Evolutionary conservation across 2,797 vertebrate species (phyloP).

Genomic region (Macropodus opercularis): DNA sequence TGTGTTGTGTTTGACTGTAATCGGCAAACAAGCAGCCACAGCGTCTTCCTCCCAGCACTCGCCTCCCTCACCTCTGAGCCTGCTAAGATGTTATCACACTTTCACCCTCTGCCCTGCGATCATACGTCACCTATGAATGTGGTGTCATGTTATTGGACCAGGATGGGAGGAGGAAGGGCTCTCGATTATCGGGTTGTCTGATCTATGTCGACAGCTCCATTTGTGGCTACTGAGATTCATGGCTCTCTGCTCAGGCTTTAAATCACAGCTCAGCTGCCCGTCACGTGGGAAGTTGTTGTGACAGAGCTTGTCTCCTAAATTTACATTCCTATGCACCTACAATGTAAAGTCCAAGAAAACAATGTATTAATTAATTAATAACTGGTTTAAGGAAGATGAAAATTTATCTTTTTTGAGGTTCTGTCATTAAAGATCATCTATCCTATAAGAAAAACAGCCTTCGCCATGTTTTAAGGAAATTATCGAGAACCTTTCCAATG

Average conservation of each 20-base stretch:
- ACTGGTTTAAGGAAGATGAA: no score
- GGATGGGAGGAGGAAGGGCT: neutral
- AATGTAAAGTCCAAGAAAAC: no score
- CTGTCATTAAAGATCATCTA: no score
- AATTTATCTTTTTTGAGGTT: no score
- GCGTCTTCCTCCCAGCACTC: neutral
- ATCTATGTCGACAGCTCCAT: slow-evolving; percentile 12
- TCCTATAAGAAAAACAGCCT: no score
- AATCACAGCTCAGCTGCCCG: slow-evolving; percentile 5
- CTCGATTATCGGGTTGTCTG: slow-evolving; percentile 8
- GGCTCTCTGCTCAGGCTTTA: neutral
- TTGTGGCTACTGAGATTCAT: slow-evolving; percentile 8
- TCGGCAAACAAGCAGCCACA: neutral
- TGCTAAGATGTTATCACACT: slow-evolving; percentile 4
- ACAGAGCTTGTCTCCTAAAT: no score
- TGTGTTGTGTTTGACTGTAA: no score
- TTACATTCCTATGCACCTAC: no score
- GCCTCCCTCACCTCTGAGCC: neutral
- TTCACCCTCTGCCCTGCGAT: slow-evolving; percentile 3
- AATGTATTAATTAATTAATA: no score
- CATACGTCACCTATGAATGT: slow-evolving; percentile 26
- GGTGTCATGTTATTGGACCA: slow-evolving; percentile 7
- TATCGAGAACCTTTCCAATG: neutral
- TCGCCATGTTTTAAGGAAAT: no score
- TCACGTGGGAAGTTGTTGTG: neutral